Conservation (phyloP, 2,888 invertebrate species). For the Polymixis flavicincta region DNA sequence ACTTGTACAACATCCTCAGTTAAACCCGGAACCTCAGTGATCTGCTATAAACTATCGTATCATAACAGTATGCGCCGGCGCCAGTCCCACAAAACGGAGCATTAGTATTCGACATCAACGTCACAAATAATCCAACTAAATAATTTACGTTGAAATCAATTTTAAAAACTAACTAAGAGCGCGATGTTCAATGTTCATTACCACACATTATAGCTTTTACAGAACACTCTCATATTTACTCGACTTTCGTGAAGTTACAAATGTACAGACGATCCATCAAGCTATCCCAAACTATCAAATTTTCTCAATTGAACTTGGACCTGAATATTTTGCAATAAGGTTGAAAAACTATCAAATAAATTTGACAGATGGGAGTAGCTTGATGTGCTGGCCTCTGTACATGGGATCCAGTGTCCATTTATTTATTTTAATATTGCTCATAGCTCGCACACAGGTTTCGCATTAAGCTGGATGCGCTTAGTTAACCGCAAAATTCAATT, state of each 20-base stretch:
- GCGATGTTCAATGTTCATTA: constrained; percentile 53
- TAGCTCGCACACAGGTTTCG: neutral
- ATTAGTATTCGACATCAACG: constrained; percentile 55
- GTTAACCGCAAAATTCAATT: no score
- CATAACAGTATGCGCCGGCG: constrained; percentile 54
- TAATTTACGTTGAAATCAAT: constrained; percentile 64
- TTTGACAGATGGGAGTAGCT: no score
- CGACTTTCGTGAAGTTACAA: constrained; percentile 16
- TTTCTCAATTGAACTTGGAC: no score
- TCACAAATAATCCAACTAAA: constrained; percentile 63
- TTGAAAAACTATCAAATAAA: no score
- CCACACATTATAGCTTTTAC: constrained; percentile 42
- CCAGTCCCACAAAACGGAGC: constrained; percentile 54
- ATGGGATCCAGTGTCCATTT: constrained; percentile 10
- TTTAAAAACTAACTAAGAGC: constrained; percentile 53
- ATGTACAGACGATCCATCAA: neutral
- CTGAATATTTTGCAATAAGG: no score
- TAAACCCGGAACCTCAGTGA: constrained; percentile 45
- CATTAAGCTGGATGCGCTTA: neutral
- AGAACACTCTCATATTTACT: constrained; percentile 62
- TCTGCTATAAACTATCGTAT: constrained; percentile 59
- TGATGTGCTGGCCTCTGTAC: no score
- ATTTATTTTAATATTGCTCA: constrained; percentile 22
- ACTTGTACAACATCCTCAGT: constrained; percentile 39
- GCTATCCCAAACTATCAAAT: no score